Conservation (phyloP, 2,797 vertebrate species). For the Philypnodon macrostomus region DNA sequence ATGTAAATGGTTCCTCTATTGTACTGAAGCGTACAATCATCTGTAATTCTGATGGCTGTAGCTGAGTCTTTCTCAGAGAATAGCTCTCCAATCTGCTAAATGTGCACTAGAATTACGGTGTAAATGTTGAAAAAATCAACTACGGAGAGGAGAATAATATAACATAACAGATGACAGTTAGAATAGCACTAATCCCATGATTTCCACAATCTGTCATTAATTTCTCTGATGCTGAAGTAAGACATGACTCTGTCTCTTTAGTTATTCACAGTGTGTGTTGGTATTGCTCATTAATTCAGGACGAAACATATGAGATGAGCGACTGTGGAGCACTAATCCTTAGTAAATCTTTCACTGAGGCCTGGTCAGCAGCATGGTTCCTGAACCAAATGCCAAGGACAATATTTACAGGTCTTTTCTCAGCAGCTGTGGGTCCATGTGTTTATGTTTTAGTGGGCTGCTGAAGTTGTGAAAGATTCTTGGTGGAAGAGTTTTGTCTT, state of each 20-base stretch:
- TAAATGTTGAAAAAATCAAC: background rate
- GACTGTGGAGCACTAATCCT: conserved; percentile 11
- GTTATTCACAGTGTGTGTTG: conserved; percentile 18
- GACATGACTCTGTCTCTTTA: conserved; percentile 9
- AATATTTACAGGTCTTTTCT: background rate
- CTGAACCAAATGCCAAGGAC: conserved; percentile 11
- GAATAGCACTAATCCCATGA: conserved; percentile 8
- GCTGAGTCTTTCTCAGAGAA: background rate
- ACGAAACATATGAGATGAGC: conserved; percentile 19
- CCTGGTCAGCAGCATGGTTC: background rate
- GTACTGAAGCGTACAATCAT: background rate
- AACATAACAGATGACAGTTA: conserved; percentile 7
- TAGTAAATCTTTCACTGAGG: background rate
- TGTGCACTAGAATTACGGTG: conserved; percentile 1
- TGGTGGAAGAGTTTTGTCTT: background rate
- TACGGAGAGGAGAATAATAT: background rate
- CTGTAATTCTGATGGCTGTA: background rate
- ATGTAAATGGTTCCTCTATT: background rate
- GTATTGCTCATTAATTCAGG: conserved; percentile 24
- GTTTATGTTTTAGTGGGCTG: background rate
- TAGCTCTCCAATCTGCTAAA: background rate
- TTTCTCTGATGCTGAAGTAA: background rate
- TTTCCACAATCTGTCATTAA: background rate
- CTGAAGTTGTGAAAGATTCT: background rate
- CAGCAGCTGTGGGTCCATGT: background rate